phyloP scores from a whole-genome alignment of 2,797 vertebrate species.

The Sitta carolinensis region DNA sequence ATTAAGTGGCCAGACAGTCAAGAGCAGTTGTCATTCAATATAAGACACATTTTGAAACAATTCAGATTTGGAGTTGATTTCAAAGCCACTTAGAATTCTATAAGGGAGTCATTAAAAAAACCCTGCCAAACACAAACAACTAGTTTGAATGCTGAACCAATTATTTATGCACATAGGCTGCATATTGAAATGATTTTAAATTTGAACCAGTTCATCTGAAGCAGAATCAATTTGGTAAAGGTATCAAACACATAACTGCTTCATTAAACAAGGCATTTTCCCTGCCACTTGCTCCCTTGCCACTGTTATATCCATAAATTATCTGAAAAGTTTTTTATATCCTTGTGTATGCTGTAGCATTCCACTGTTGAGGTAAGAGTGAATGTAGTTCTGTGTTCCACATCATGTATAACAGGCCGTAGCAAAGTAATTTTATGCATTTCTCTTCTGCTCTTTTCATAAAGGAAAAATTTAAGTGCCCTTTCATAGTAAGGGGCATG shows the following conservation, averaged over 20 bases:
- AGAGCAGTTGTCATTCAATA: slow-evolving; percentile 23
- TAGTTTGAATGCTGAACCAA: slow-evolving; percentile 66
- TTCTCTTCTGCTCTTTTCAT: not conserved
- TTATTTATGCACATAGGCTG: slow-evolving; percentile 62
- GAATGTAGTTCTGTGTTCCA: not conserved
- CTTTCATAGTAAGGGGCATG: not conserved
- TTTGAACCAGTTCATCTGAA: slow-evolving; percentile 37
- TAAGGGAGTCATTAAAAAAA: slow-evolving; percentile 59
- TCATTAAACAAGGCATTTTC: slow-evolving; percentile 10
- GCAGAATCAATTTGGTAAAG: slow-evolving; percentile 54
- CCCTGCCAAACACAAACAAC: slow-evolving; percentile 33
- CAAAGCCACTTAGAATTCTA: slow-evolving; percentile 54
- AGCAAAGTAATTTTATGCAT: not conserved
- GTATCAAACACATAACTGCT: slow-evolving; percentile 6
- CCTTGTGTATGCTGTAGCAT: not conserved
- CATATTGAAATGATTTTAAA: slow-evolving; percentile 65
- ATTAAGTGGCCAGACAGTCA: not conserved
- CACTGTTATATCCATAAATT: not conserved
- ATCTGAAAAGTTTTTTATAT: not conserved
- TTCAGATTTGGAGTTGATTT: slow-evolving; percentile 68
- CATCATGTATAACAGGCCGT: not conserved
- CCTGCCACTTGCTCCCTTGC: not conserved
- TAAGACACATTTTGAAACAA: slow-evolving; percentile 70
- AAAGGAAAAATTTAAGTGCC: not conserved
- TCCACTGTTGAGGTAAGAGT: not conserved